Base-by-base conservation (phyloP, 2,113 vertebrate genomes). In the Epinephelus fuscoguttatus region DNA sequence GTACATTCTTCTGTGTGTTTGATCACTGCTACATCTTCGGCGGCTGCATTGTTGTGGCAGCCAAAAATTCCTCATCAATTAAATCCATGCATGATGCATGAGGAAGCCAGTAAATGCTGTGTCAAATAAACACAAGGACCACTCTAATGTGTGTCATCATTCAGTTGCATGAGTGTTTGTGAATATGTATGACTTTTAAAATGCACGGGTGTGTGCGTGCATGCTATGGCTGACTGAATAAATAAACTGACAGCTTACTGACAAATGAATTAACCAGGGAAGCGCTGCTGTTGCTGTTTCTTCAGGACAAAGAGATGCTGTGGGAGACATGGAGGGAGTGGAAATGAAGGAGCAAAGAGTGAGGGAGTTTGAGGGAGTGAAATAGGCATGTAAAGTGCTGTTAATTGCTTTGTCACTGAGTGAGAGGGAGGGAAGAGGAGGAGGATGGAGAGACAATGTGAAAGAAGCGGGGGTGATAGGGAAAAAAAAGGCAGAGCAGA, bases 371-470 rank as follows among this genome's bases (percentile, higher is more conserved):
- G 68, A 61, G 62, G 73, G 61, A 70, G 71, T 13, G 42, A 78
- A 53, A 52, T 0, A 59, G 62, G 49, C 52, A 79, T 70, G 70
- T 45, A 45, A 80, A 91, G 80, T 82, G 78, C 76, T 45, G 76
- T 75, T 92, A 90, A 93, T 90, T 89, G 82, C 78, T 81, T 87
- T 85, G 85, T 80, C 45, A 47, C 45, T 12, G 66, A 84, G 75
- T 60, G 63, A 82, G 40, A 71, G 70, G 70, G 75, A 82, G 72
- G 70, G 47, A 68, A 60, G 57, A 56, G 69, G 50, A 75, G 73
- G 81, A 82, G 60, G 69, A 75, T 47, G 72, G 27, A 82, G 70
- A 85, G 81, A 76, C 55, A 19, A 64, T 45, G 49, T 37, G 66
- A 80, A 77, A 77, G 84, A 79, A 82, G 78, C 13, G 10, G 61